Conservation (phyloP, 2,113 vertebrate genomes). For the Tautogolabrus adspersus region DNA sequence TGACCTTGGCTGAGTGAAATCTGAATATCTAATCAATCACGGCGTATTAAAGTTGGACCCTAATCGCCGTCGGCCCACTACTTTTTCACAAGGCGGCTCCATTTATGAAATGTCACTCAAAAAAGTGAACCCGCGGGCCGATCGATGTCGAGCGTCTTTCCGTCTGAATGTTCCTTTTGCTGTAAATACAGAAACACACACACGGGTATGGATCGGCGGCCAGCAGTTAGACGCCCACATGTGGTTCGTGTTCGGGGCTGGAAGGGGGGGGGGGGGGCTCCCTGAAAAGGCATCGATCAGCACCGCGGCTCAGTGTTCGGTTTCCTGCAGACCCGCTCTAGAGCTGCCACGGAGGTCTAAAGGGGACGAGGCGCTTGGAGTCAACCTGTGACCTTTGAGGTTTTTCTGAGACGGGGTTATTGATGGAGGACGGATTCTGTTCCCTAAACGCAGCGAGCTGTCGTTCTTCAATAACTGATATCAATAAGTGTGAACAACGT, state of each 20-base stretch:
- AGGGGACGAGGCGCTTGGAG: constrained; percentile 68
- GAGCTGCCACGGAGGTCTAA: constrained; percentile 54
- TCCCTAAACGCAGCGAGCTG: constrained; percentile 75
- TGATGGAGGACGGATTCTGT: constrained; percentile 74
- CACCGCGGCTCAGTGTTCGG: constrained; percentile 67
- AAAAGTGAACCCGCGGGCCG: constrained; percentile 78
- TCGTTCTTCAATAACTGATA: constrained; percentile 74
- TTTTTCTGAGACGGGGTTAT: constrained; percentile 72
- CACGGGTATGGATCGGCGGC: constrained; percentile 80
- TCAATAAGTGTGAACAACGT: constrained; percentile 18
- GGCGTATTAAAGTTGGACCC: constrained; percentile 77
- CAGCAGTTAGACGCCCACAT: constrained; percentile 71
- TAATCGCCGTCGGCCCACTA: constrained; percentile 80
- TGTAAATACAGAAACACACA: constrained; percentile 84
- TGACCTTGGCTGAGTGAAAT: constrained; percentile 70
- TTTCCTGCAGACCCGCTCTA: constrained; percentile 65
- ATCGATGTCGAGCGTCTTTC: constrained; percentile 82
- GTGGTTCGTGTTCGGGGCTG: constrained; percentile 69
- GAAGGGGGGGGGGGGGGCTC: constrained; percentile 56
- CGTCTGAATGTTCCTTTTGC: constrained; percentile 83
- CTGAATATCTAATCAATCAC: constrained; percentile 78
- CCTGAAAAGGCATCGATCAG: constrained; percentile 83
- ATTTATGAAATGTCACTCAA: constrained; percentile 85
- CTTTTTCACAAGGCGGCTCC: constrained; percentile 76
- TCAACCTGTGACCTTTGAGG: constrained; percentile 76